These are phyloP conservation scores for Frankliniella fusca DNA, from an alignment of 2,888 invertebrate species.

Conservation along the genomic window DNA sequence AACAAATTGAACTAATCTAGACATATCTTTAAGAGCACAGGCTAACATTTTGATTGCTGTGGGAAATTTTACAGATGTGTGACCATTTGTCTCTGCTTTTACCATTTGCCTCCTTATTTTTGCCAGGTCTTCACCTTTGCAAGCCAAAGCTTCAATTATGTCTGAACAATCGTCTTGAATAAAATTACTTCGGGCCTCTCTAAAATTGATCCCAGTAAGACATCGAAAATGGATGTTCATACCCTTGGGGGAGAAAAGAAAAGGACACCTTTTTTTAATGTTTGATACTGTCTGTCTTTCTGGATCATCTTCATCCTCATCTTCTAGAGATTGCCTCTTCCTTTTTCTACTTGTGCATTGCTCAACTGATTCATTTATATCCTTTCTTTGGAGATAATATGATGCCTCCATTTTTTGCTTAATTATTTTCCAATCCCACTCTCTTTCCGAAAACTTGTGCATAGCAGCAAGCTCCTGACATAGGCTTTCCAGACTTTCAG, in stretches of 20 bases:
- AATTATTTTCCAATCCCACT: neutral
- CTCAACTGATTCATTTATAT: neutral
- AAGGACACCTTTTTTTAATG: neutral
- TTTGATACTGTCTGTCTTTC: neutral
- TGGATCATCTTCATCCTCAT: neutral
- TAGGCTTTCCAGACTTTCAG: neutral
- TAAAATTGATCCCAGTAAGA: neutral
- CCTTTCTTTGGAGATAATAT: neutral
- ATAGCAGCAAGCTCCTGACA: neutral
- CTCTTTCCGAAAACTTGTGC: neutral
- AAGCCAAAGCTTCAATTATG: neutral
- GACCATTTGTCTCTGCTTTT: neutral
- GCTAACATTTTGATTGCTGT: neutral
- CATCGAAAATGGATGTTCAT: neutral
- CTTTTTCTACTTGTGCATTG: neutral
- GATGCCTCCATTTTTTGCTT: neutral
- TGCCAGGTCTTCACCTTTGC: neutral
- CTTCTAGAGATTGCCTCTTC: neutral
- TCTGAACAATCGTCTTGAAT: neutral
- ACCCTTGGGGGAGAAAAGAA: neutral
- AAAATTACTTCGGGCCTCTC: neutral
- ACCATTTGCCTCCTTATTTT: neutral
- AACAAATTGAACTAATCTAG: neutral
- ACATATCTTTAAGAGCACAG: neutral
- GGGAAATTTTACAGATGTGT: neutral